Percentiles rank a stretch among this genome's conserved stretches.
phyloP scores from a whole-genome alignment of 2,113 vertebrate species.

The Eulemur macaco region DNA sequence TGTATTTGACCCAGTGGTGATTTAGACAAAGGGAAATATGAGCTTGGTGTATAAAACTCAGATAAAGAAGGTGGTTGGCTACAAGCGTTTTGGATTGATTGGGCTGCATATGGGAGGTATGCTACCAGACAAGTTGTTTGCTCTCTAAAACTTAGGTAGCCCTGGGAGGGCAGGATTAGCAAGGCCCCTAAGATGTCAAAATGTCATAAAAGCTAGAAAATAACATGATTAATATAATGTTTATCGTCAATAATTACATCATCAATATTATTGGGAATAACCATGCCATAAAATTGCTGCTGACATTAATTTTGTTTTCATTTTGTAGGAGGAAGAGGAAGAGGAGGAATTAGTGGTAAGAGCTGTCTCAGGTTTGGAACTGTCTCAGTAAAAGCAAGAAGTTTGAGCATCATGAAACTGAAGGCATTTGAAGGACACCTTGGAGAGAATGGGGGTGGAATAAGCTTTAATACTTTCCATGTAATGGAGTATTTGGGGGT shows the following conservation, averaged over 20 bases:
- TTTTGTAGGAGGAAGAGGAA: conserved; percentile 83
- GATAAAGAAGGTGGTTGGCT: not conserved
- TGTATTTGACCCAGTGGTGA: not conserved
- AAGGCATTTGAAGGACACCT: conserved; percentile 35
- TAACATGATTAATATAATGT: not conserved
- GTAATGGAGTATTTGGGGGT: not conserved
- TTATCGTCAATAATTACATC: not conserved
- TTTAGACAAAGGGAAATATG: not conserved
- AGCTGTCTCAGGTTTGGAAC: not conserved
- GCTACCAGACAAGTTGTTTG: not conserved
- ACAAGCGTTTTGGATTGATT: not conserved
- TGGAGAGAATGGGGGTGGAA: not conserved
- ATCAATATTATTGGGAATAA: not conserved
- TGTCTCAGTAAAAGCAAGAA: not conserved
- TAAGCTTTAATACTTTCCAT: conserved; percentile 11
- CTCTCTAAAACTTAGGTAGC: conserved; percentile 15
- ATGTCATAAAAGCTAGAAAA: not conserved
- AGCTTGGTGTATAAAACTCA: conserved; percentile 1
- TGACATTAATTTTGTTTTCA: conserved; percentile 68
- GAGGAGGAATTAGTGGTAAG: conserved; percentile 86
- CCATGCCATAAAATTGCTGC: conserved; percentile 23
- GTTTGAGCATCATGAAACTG: conserved; percentile 35
- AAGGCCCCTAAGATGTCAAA: not conserved
- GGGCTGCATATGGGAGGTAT: not conserved
- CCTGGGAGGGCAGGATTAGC: not conserved